A percentile compares a stretch with the other conserved stretches of the same genome.
phyloP scores from a whole-genome alignment of 2,888 invertebrate species.

The Troglohyphantes excavatus region DNA sequence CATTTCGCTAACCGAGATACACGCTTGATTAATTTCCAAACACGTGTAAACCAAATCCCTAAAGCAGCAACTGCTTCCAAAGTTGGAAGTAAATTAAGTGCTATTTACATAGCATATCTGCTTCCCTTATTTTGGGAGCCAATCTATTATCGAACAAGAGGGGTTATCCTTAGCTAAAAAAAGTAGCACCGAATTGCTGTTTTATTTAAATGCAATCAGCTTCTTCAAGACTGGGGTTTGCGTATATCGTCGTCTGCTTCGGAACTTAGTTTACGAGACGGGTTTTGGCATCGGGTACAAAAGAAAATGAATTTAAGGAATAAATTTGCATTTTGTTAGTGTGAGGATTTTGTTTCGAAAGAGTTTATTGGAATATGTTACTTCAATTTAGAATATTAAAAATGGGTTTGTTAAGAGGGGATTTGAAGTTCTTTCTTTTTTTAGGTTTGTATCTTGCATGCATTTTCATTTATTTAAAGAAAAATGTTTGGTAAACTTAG shows the following conservation, averaged over 20 bases:
- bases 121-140: neutral
- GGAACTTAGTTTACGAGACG: conserved; percentile 26
- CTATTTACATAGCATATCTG: neutral
- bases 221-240: conserved; percentile 26
- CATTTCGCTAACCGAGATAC: neutral
- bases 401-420: neutral
- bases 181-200: conserved; percentile 4
- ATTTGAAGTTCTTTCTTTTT: too few species aligned
- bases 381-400: neutral
- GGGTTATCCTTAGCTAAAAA: neutral
- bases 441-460: too few species aligned
- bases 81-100: neutral
- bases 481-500: too few species aligned
- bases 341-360: neutral
- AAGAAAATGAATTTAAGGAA: conserved; percentile 27
- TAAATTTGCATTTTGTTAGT: conserved; percentile 40
- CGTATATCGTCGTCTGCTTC: conserved; percentile 33
- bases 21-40: neutral
- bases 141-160: conserved; percentile 25
- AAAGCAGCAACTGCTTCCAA: neutral
- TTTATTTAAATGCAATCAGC: conserved; percentile 70
- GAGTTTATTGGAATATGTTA: neutral
- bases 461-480: too few species aligned
- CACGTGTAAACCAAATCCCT: neutral
- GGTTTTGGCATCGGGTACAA: conserved; percentile 21